phyloP scores from a whole-genome alignment of 2,888 invertebrate genomes.

The Temnothorax ravouxi region DNA sequence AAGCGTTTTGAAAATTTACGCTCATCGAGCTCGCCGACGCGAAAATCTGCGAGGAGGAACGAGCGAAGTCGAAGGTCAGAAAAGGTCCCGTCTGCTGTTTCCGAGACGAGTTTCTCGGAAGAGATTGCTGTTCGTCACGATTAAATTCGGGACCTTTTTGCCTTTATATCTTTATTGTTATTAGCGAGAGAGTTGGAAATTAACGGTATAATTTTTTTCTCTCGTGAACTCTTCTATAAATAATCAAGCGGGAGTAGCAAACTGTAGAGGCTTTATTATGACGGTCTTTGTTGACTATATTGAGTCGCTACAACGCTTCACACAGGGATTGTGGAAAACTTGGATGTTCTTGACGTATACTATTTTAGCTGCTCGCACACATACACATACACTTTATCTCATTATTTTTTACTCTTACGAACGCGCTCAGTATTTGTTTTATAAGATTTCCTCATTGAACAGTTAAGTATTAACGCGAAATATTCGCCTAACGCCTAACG shows the following conservation, averaged over 20 bases:
- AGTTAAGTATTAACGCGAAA: background rate
- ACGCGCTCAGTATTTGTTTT: background rate
- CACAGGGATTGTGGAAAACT: conserved; percentile 35
- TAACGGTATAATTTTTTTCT: conserved; percentile 13
- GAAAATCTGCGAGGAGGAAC: conserved; percentile 53
- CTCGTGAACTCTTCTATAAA: conserved; percentile 43
- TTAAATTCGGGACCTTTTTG: conserved; percentile 58
- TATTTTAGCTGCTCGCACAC: conserved; percentile 34
- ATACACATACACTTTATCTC: conserved; percentile 13
- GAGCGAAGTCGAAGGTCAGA: conserved; percentile 49
- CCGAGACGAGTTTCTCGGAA: conserved; percentile 58
- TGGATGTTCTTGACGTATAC: conserved; percentile 49
- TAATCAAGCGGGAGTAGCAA: conserved; percentile 45
- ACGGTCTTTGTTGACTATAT: conserved; percentile 52
- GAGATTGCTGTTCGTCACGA: conserved; percentile 61
- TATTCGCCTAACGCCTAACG: background rate
- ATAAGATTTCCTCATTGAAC: background rate
- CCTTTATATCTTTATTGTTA: conserved; percentile 6
- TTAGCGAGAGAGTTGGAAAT: conserved; percentile 22
- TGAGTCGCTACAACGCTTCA: conserved; percentile 38
- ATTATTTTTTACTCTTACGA: conserved; percentile 44
- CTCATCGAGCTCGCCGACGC: conserved; percentile 61
- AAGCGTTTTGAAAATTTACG: conserved; percentile 59
- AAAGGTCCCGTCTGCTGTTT: conserved; percentile 21
- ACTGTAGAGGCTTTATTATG: conserved; percentile 32